Evolutionary conservation across 2,797 vertebrate species (phyloP), one percentile per base, ranked within the genome.

Genomic region (Spea hammondii): DNA sequence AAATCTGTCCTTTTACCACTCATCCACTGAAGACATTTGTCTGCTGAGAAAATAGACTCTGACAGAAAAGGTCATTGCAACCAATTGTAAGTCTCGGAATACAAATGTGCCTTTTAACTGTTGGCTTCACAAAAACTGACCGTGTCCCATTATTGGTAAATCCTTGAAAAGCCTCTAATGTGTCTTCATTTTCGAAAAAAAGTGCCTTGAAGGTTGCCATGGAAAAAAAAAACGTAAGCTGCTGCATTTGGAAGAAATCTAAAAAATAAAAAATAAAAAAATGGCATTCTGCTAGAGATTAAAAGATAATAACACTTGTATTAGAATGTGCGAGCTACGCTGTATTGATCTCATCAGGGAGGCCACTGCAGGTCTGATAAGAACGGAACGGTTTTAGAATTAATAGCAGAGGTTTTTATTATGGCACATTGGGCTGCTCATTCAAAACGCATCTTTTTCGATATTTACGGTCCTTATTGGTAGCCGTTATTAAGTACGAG

Each of bases 311-410:
- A 91, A 90, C 88, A 85, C 86, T 91, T 91, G 91, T 90, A 89
- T 92, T 91, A 91, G 90, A 91, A 90, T 90, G 89, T 87, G 88
- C 90, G 83, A 71, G 89, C 89, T 88, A 90, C 86, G 85, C 90
- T 86, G 89, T 92, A 93, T 92, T 91, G 92, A 93, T 93, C 92
- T 89, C 91, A 91, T 92, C 91, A 91, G 92, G 90, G 89, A 92
- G 88, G 89, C 90, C 89, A 89, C 89, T 79, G 86, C 90, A 89
- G 91, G 90, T 91, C 89, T 90, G 87, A 91, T 91, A 90, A 83
- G 91, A 92, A 90, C 89, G 88, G 88, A 88, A 88, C 76, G 74
- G 69, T 89, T 88, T 88, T 83, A 86, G 90, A 93, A 93, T 93
- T 93, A 92, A 92, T 93, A 91, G 90, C 77, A 79, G 85, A 88